phyloP scores from a whole-genome alignment of 1,140 invertebrate genomes.

The Drosophila pseudoananassae region DNA sequence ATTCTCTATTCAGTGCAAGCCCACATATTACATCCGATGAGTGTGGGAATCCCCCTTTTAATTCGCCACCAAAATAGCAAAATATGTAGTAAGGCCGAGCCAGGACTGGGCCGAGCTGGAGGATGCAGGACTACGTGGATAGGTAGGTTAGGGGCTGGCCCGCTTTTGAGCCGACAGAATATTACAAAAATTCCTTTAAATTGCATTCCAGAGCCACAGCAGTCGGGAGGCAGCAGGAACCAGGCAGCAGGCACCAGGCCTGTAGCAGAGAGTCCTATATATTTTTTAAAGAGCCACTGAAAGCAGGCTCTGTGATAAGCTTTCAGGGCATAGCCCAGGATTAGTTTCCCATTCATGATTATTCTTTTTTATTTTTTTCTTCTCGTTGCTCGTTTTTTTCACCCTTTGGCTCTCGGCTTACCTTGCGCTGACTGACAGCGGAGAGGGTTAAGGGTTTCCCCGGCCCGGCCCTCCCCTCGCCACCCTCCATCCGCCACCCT shows the following conservation, averaged over 20 bases:
- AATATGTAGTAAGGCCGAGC: background rate
- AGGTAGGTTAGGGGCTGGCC: too few relatives aligned
- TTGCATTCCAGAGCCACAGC: constrained; percentile 12
- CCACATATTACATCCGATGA: background rate
- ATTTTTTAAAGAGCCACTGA: constrained; percentile 38
- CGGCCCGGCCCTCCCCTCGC: background rate
- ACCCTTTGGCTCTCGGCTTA: constrained; percentile 31
- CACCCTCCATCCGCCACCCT: background rate
- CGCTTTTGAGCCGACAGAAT: constrained; percentile 4
- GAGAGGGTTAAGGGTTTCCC: constrained; percentile 33
- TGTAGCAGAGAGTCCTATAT: background rate
- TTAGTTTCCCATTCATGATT: constrained; percentile 50
- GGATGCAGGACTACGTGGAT: too few relatives aligned
- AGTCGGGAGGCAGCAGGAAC: background rate
- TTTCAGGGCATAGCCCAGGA: constrained; percentile 43
- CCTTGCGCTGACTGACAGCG: constrained; percentile 30
- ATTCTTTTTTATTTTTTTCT: constrained; percentile 14
- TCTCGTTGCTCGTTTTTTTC: constrained; percentile 23
- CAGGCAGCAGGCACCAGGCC: background rate
- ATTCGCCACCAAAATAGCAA: background rate
- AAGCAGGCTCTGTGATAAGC: constrained; percentile 43
- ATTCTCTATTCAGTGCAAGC: background rate
- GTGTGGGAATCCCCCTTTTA: background rate
- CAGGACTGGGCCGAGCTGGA: too few relatives aligned
- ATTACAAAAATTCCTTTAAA: constrained; percentile 35